Conservation (phyloP, 2,888 invertebrate species). For the Acleris holmiana region DNA sequence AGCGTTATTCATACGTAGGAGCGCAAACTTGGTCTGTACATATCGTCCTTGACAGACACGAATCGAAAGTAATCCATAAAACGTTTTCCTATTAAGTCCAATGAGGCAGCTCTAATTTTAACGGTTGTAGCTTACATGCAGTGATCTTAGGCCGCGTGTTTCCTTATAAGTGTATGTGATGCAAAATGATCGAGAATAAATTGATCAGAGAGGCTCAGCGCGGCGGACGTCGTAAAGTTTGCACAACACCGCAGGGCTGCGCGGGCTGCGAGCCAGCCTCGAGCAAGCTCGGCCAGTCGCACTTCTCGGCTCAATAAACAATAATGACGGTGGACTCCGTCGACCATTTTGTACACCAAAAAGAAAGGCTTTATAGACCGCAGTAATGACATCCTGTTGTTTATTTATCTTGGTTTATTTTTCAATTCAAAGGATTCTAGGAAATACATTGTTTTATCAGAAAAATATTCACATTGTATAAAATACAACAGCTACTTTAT, state of each 20-base stretch:
- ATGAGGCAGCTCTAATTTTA: constrained; percentile 68
- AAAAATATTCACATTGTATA: not conserved
- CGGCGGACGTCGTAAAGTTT: constrained; percentile 62
- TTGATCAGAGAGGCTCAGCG: constrained; percentile 60
- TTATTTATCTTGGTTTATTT: constrained; percentile 3
- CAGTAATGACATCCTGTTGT: constrained; percentile 36
- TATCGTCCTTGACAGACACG: constrained; percentile 22
- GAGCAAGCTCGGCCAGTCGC: too few relatives aligned
- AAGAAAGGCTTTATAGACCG: constrained; percentile 29
- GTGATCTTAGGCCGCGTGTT: constrained; percentile 46
- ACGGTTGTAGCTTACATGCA: constrained; percentile 64
- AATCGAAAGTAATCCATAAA: constrained; percentile 51
- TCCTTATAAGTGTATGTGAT: constrained; percentile 42
- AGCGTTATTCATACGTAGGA: not conserved
- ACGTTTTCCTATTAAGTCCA: constrained; percentile 63
- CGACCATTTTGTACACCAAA: constrained; percentile 23
- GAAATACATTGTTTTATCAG: too few relatives aligned
- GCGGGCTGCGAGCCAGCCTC: constrained; percentile 37
- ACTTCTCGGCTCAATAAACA: constrained; percentile 1
- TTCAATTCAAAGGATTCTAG: not conserved
- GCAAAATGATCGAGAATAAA: constrained; percentile 52
- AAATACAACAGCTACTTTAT: constrained; percentile 41
- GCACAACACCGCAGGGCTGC: constrained; percentile 45
- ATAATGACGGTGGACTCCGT: constrained; percentile 13
- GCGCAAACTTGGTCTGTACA: not conserved